Conservation (phyloP, 2,888 invertebrate genomes). For the Choristoneura rosaceana region DNA sequence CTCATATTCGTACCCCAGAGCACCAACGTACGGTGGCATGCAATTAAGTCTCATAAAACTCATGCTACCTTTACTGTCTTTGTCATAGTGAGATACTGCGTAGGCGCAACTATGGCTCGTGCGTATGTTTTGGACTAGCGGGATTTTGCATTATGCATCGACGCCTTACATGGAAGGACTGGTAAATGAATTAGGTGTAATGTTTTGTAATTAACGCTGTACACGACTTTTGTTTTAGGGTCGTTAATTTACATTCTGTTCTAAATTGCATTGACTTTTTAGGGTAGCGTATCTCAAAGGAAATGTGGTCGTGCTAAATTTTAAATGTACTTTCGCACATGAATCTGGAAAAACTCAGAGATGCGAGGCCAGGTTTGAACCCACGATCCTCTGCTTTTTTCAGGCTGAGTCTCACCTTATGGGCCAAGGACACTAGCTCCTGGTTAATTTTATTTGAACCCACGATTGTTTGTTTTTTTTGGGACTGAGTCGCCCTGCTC, state of each 20-base stretch:
- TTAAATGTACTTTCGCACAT: too few relatives aligned
- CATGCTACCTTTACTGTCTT: constrained; percentile 41
- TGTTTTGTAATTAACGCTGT: constrained; percentile 12
- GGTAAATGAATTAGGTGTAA: constrained; percentile 32
- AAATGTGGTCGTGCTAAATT: too few relatives aligned
- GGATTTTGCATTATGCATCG: constrained; percentile 38
- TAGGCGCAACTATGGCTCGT: constrained; percentile 25
- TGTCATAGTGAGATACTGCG: constrained; percentile 41
- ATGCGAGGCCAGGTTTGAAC: too few relatives aligned
- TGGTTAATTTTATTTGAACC: too few relatives aligned
- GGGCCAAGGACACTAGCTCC: too few relatives aligned
- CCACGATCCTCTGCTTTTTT: too few relatives aligned
- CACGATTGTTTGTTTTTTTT: too few relatives aligned
- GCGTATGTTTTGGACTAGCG: constrained; percentile 33
- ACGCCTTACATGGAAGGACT: constrained; percentile 15
- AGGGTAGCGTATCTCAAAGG: too few relatives aligned
- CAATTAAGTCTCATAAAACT: constrained; percentile 43
- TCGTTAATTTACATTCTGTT: background rate
- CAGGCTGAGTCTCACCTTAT: too few relatives aligned
- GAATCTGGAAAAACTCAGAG: too few relatives aligned
- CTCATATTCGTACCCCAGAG: constrained; percentile 17
- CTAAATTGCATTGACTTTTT: background rate
- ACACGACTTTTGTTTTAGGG: constrained; percentile 5
- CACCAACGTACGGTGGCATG: constrained; percentile 35
- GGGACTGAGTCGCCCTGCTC: too few relatives aligned